These are phyloP conservation scores for Synanthedon andrenaeformis DNA, from an alignment of 2,888 invertebrate genomes.

Conservation along the genomic window DNA sequence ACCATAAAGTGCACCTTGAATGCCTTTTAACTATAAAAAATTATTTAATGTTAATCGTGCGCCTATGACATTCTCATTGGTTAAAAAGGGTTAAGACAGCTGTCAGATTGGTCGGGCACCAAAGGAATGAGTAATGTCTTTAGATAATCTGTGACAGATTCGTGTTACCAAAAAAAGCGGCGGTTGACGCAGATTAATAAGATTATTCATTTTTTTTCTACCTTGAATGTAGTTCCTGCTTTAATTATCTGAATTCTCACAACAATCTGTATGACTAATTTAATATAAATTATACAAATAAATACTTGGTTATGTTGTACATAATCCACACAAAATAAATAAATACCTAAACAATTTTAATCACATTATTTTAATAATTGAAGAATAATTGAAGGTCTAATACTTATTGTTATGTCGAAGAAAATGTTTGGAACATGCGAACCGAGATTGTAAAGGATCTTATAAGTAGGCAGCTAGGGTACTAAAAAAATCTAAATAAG, in stretches of 20 bases:
- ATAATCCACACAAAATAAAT: no score
- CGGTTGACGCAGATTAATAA: slow-evolving; percentile 64
- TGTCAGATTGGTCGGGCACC: slow-evolving; percentile 60
- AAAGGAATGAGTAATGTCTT: slow-evolving; percentile 60
- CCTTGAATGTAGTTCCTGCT: slow-evolving; percentile 49
- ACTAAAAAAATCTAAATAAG: no score
- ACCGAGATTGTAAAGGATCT: no score
- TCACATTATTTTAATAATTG: no score
- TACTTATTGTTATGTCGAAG: no score
- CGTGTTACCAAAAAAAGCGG: slow-evolving; percentile 64
- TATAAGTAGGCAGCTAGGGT: no score
- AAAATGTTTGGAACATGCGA: no score
- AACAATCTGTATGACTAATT: slow-evolving; percentile 26
- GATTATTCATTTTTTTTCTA: slow-evolving; percentile 57
- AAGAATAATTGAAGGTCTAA: no score
- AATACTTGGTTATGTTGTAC: no score
- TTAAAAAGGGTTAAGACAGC: slow-evolving; percentile 69
- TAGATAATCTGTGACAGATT: slow-evolving; percentile 68
- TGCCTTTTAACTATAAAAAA: slow-evolving; percentile 17
- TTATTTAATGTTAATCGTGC: slow-evolving; percentile 47
- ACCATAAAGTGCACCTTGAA: background rate
- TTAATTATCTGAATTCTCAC: slow-evolving; percentile 69
- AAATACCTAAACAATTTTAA: no score
- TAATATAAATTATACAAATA: no score
- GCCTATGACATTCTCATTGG: slow-evolving; percentile 64